These are phyloP conservation scores for Chlorospingus semifuscus DNA, from an alignment of 2,797 vertebrate species.

Conservation along the genomic window DNA sequence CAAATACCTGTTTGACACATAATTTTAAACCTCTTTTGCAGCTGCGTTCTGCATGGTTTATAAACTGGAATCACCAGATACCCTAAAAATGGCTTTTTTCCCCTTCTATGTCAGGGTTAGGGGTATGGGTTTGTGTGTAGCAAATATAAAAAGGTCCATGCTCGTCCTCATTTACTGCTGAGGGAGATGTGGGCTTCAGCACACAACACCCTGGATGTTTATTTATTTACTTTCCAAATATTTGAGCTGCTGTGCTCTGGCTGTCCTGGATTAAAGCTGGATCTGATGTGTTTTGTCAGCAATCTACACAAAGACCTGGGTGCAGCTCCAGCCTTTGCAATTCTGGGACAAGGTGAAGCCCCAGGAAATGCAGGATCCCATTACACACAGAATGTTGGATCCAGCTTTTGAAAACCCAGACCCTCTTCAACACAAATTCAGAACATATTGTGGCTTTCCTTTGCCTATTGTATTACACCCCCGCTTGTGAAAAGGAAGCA, in stretches of 20 bases:
- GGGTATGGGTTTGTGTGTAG: background rate
- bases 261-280: background rate
- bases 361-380: background rate
- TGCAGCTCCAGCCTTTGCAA: background rate
- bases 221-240: background rate
- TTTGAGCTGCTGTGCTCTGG: background rate
- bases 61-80: background rate
- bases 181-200: background rate
- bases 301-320: rapidly evolving
- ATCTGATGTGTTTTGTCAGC: background rate
- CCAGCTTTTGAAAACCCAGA: background rate
- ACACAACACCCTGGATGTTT: background rate
- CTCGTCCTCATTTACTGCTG: background rate
- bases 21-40: background rate
- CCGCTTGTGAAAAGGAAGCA: background rate
- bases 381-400: background rate
- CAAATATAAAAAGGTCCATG: background rate
- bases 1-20: background rate
- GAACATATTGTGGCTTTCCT: background rate
- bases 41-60: background rate
- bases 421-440: background rate
- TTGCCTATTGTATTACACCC: background rate
- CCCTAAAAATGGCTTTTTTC: background rate
- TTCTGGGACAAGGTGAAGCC: background rate
- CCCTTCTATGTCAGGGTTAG: background rate